Conservation (phyloP, 2,113 vertebrate species). For the Anarrhichthys ocellatus region DNA sequence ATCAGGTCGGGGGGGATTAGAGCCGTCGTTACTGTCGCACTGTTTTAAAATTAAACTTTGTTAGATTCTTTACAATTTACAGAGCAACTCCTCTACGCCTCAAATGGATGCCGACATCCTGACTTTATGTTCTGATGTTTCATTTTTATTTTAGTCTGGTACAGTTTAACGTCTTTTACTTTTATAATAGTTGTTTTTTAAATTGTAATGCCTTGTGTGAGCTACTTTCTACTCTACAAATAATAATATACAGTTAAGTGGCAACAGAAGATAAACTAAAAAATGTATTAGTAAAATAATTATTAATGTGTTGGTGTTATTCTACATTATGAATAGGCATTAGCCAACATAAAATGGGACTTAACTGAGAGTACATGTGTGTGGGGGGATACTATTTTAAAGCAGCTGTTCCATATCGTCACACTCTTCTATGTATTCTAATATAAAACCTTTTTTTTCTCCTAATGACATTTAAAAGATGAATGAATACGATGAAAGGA, state of each 20-base stretch:
- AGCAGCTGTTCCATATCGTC: not conserved
- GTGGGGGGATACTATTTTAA: not conserved
- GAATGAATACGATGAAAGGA: too few relatives aligned
- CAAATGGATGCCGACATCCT: too few relatives aligned
- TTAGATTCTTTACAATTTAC: not conserved
- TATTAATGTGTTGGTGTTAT: not conserved
- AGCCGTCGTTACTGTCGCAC: not conserved
- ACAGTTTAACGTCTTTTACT: too few relatives aligned
- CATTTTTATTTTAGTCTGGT: too few relatives aligned
- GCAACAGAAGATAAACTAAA: not conserved
- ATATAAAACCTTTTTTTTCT: too few relatives aligned
- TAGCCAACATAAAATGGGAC: not conserved
- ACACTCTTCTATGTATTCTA: too few relatives aligned
- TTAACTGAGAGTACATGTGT: not conserved
- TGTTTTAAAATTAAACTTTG: not conserved
- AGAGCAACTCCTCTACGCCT: too few relatives aligned
- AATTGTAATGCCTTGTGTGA: not conserved
- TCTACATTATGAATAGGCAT: not conserved
- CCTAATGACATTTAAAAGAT: too few relatives aligned
- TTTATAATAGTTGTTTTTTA: too few relatives aligned
- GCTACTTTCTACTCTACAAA: not conserved
- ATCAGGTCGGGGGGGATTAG: constrained; percentile 10
- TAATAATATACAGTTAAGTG: not conserved
- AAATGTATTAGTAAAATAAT: not conserved
- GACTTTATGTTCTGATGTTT: too few relatives aligned